Evolutionary conservation across 2,888 invertebrate species (phyloP), one percentile per base, ranked within the genome.

Genomic region (Aphodius sticticus): DNA sequence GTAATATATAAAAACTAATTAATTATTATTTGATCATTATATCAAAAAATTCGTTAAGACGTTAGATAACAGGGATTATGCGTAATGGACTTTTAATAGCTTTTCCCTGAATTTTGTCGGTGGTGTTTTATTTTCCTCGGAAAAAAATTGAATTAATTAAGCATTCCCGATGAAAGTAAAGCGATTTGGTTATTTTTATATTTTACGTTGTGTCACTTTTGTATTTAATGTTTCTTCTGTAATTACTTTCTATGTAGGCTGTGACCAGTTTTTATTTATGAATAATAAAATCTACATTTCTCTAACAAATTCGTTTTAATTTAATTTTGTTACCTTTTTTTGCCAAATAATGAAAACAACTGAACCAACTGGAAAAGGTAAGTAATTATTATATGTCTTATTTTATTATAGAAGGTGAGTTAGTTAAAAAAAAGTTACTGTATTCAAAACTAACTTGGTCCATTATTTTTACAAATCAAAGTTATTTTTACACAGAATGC

Each of bases 211-310:
- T 2, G 26, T 26, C 26, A 26, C 26, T 26, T 26, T 26, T 26
- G 3, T 71, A 35, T 16, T 71, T 16, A 35, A 77, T 16, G 38
- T 79, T 78, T 77, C 69, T 76, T 69, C 37, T 78, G 76, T 80
- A 78, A 69, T 80, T 78, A 76, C 70, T 80, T 80, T 80, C 71
- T 80, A 76, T 78, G 80, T 80, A 80, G 80, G 80, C 80, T 80
- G 80, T 80, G 80, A 80, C 78, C 80, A 76, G 78, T 78, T 76
- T 80, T 76, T 80, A 80, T 76, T 78, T 76, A 53, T 53, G 53
- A 9, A 53, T 53, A 53, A 53, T 53, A 53, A 53, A 79, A 79
- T 77, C 69, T 76, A 77, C 76, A 79, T 53, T 77, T 69, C 69
- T 79, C 77, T 79, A 77, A 76, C 72, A 69, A 69, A 16, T 69